A percentile compares a stretch with the other conserved stretches of the same genome.
These are phyloP conservation scores for Branchellion lobata DNA, from an alignment of 2,888 invertebrate genomes.

Conservation along the genomic window DNA sequence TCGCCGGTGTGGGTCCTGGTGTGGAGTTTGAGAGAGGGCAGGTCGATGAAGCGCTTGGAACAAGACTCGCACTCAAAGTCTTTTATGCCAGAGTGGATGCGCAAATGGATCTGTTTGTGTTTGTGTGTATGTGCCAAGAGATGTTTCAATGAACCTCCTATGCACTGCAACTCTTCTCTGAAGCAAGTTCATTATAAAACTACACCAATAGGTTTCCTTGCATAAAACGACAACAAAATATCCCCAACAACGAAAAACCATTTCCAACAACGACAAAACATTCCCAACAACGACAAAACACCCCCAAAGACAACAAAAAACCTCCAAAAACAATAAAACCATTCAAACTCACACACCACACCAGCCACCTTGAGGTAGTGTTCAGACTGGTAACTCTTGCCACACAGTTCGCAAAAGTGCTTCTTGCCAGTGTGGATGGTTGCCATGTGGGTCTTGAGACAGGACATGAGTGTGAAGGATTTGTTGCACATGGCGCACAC, in stretches of 20 bases:
- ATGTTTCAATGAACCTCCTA: background rate
- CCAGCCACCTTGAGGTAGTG: conserved; percentile 40
- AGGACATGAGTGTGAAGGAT: conserved; percentile 45
- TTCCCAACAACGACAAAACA: no score
- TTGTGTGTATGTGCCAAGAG: background rate
- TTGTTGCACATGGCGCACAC: conserved; percentile 42
- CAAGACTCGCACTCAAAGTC: conserved; percentile 43
- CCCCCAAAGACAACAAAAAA: no score
- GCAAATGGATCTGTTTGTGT: conserved; percentile 41
- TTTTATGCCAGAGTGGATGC: conserved; percentile 43
- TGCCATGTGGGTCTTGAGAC: conserved; percentile 45
- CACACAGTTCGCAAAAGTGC: conserved; percentile 32
- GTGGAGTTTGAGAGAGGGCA: conserved; percentile 46
- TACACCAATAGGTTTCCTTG: background rate
- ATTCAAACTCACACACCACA: background rate
- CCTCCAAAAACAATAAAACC: no score
- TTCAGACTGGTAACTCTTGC: conserved; percentile 24
- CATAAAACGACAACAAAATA: no score
- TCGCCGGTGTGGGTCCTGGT: conserved; percentile 46
- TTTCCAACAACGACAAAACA: no score
- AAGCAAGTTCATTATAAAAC: background rate
- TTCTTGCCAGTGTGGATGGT: conserved; percentile 42
- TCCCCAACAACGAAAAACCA: no score
- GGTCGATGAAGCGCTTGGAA: conserved; percentile 45
- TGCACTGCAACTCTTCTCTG: background rate